Evolutionary conservation across 2,888 invertebrate genomes (phyloP), one percentile per base, ranked within the genome.

Genomic region (Orthonychiurus folsomi): DNA sequence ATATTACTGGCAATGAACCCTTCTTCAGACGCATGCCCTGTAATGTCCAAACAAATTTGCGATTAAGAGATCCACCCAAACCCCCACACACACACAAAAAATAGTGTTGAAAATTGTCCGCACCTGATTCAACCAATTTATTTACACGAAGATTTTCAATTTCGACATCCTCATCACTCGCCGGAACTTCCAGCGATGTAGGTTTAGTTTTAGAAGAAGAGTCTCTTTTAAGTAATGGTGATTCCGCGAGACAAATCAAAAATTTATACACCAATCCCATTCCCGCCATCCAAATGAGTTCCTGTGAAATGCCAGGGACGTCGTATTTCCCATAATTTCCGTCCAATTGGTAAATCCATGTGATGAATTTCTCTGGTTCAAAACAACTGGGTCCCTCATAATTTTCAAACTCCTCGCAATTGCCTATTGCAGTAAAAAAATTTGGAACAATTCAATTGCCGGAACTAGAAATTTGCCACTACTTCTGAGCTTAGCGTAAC

Each of bases 291-390:
- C 59, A 66, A 24, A 70, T 20, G 24, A 67, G 58, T 59, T 70
- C 69, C 61, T 66, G 67, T n/a, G 65, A 65, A 56, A 70, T 70
- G 60, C 69, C 70, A 1, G 69, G 69, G 3, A 69, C 56, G 2
- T 59, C 59, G n/a, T 65, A 61, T 18, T 63, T 63, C 2, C 63
- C 64, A 23, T 67, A 65, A 12, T 68, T 65, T 48, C 63, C 64
- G 0, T 62, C 66, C 48, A 68, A 66, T 28, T 69, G 65, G 58
- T 69, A 67, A 37, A 61, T 59, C 70, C 70, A 70, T 0, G 61
- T 62, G 37, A 70, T 62, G 50, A 65, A 70, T 28, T 64, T 58
- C 56, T 63, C 64, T 24, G 63, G 62, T 9, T 50, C 61, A 57
- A 70, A 70, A 53, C 65, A 65, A n/a, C 57, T 56, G 1, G 60